These are phyloP conservation scores for Dicentrarchus labrax DNA, from an alignment of 2,113 vertebrate species.

Conservation along the genomic window DNA sequence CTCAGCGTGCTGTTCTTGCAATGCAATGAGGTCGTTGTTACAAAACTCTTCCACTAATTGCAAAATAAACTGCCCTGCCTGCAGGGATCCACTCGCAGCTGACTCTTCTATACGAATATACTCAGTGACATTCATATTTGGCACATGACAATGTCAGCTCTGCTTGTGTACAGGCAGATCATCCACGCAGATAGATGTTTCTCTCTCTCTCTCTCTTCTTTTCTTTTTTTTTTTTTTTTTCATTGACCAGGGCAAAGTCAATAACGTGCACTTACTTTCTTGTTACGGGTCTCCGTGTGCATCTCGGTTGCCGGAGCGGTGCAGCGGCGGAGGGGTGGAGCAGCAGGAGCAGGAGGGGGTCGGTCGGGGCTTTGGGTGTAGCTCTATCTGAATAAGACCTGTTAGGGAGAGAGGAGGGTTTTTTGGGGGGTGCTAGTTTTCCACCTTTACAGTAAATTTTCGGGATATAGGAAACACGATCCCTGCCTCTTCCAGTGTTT, in stretches of 20 bases:
- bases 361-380: slow-evolving; percentile 78
- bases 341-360: slow-evolving; percentile 75
- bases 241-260: slow-evolving; percentile 59
- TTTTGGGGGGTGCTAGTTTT: slow-evolving; percentile 41
- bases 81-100: slow-evolving; percentile 9
- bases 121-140: slow-evolving; percentile 43
- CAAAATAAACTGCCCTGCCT: slow-evolving; percentile 42
- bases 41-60: slow-evolving; percentile 49
- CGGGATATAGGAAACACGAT: slow-evolving; percentile 55
- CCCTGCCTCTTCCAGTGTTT: slow-evolving; percentile 63
- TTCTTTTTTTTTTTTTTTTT: not conserved
- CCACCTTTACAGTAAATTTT: slow-evolving; percentile 69
- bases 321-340: slow-evolving; percentile 81
- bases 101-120: not conserved
- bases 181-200: slow-evolving; percentile 27
- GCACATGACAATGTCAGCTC: slow-evolving; percentile 61
- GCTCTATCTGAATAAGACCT: slow-evolving; percentile 74
- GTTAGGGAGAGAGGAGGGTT: slow-evolving; percentile 57
- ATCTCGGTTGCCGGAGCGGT: slow-evolving; percentile 84
- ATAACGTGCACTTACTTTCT: slow-evolving; percentile 85
- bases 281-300: slow-evolving; percentile 87
- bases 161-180: slow-evolving; percentile 39
- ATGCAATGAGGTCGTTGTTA: slow-evolving; percentile 56
- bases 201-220: too few species aligned
- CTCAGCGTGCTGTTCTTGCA: slow-evolving; percentile 4